These are phyloP conservation scores for Aepyceros melampus DNA, from an alignment of 2,113 vertebrate species.

Conservation along the genomic window DNA sequence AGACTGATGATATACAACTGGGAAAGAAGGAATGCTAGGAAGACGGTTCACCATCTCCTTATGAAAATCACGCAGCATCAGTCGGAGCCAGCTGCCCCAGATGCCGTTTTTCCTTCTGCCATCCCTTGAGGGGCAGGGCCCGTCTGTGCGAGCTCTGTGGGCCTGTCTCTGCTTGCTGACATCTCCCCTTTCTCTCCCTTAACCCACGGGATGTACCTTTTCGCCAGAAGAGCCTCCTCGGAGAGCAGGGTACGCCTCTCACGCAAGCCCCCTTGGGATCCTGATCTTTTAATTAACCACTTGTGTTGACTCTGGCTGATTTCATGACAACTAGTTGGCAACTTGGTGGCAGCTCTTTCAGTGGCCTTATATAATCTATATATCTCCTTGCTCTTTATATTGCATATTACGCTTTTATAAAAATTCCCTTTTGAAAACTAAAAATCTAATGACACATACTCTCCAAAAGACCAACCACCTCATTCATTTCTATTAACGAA, in stretches of 20 bases:
- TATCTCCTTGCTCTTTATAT: not conserved
- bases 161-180: not conserved
- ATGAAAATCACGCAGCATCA: rapidly evolving
- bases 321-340: not conserved
- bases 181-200: not conserved
- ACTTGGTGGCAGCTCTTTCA: not conserved
- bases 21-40: not conserved
- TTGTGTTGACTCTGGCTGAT: not conserved
- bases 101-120: not conserved
- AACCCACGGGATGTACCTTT: not conserved
- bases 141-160: not conserved
- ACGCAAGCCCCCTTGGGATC: not conserved
- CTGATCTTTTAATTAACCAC: not conserved
- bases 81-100: not conserved
- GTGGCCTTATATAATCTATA: not conserved
- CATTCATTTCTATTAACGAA: not conserved
- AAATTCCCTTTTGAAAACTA: not conserved
- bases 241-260: slow-evolving; percentile 18
- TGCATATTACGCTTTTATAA: not conserved
- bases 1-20: rapidly evolving
- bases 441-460: not conserved
- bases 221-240: not conserved
- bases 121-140: not conserved
- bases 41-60: not conserved
- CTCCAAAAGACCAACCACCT: not conserved